Evolutionary conservation across 2,113 vertebrate species (phyloP).

Genomic region (Edolisoma coerulescens): DNA sequence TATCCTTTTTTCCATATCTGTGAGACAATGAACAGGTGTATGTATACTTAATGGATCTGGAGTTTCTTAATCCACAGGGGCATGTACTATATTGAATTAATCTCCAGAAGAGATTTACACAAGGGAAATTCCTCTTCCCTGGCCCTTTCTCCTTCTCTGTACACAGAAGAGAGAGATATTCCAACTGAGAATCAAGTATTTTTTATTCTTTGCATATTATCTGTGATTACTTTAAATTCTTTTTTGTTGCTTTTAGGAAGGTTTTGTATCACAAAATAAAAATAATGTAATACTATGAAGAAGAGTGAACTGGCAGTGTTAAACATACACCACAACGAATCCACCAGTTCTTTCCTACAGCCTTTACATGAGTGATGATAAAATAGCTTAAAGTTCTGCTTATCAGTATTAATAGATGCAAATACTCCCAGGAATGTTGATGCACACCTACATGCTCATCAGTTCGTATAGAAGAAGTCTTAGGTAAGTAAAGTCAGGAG

Average conservation of each 20-base stretch:
- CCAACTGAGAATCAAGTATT: background rate
- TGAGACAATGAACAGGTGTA: background rate
- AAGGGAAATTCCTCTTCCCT: background rate
- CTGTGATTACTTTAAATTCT: background rate
- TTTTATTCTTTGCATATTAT: background rate
- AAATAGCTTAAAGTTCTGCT: background rate
- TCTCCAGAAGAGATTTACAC: background rate
- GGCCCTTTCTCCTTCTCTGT: background rate
- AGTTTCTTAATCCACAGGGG: background rate
- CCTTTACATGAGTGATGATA: background rate
- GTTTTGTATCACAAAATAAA: background rate
- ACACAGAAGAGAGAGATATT: background rate
- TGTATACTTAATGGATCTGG: background rate
- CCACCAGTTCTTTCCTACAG: background rate
- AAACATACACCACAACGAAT: background rate
- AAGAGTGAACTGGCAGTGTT: background rate
- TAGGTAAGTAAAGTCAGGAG: background rate
- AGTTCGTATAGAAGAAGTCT: background rate
- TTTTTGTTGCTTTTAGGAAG: background rate
- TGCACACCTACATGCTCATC: background rate
- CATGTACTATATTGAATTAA: background rate
- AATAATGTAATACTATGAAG: background rate
- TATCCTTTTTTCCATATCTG: background rate
- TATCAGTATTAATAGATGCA: background rate
- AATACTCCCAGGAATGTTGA: background rate